These are phyloP conservation scores for Lymantria dispar DNA, from an alignment of 2,888 invertebrate species.

Conservation along the genomic window DNA sequence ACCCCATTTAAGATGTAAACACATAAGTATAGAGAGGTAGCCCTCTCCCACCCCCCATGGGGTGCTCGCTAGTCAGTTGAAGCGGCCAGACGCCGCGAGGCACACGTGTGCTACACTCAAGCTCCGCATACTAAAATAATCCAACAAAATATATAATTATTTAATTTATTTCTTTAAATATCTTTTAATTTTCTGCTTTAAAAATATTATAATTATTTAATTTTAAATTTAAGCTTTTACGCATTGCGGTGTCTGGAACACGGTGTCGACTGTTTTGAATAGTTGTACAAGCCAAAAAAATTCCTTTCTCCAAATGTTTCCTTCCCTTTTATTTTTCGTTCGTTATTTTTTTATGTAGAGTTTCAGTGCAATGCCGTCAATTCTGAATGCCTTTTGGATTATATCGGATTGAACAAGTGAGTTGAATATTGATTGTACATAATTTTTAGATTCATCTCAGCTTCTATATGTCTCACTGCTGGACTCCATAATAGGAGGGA, in stretches of 20 bases:
- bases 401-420: constrained; percentile 42
- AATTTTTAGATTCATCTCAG: no score
- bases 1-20: constrained; percentile 79
- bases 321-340: constrained; percentile 24
- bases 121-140: constrained; percentile 29
- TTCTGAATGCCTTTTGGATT: constrained; percentile 45
- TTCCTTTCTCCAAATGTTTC: constrained; percentile 24
- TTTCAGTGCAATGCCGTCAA: constrained; percentile 32
- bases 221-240: constrained; percentile 15
- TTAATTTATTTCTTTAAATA: constrained; percentile 13
- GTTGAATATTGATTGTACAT: constrained; percentile 43
- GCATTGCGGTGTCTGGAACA: constrained; percentile 25
- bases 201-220: background rate
- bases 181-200: background rate
- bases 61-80: constrained; percentile 55
- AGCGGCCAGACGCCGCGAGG: constrained; percentile 63
- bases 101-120: constrained; percentile 42
- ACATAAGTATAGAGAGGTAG: constrained; percentile 63
- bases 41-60: constrained; percentile 43
- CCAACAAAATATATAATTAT: constrained; percentile 27
- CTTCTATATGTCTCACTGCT: no score
- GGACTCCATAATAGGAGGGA: no score
- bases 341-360: constrained; percentile 22
- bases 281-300: constrained; percentile 24
- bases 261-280: constrained; percentile 27